Evolutionary conservation across 2,888 invertebrate species (phyloP), one percentile per base, ranked within the genome.

Genomic region (Watsonalla cultraria): DNA sequence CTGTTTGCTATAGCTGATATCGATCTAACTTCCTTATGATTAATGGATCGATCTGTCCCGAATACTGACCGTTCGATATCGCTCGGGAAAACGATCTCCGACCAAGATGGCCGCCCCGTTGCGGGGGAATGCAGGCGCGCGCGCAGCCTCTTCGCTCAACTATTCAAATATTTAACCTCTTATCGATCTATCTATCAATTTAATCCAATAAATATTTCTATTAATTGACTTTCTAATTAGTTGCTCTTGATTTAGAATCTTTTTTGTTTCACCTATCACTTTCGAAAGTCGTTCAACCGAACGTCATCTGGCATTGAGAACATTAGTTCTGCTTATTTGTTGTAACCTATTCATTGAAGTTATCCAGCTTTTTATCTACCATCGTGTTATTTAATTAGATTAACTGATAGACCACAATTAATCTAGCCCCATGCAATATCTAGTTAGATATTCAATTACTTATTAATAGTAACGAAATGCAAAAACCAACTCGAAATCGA

Each of bases 51-150:
- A 79, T 79, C 76, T 78, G 78, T 83, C 74, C 76, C 74, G 80
- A 82, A 84, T 84, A 80, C 84, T 77, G 77, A 49, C 49, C 49
- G 49, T 49, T 49, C 59, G 68, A 76, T 80, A 77, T 76, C 73
- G 71, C 72, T 68, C 72, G 73, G 70, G 77, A 75, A 78, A 78
- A 76, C 76, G 74, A 79, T 78, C 78, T 76, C 70, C 70, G 66
- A 63, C 54, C 82, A 86, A 87, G 80, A 90, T 88, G 89, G 90
- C 89, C 82, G 89, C 82, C 81, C 76, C 78, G 81, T 76, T 71
- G 84, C 65, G 84, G 74, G 75, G 75, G 76, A 79, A 78, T 74
- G 78, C 63, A 62, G 62, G 60, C 68, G 62, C 70, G 66, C 66
- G 68, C 70, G 57, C 63, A 50, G 62, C 62, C 66, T 61, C 65